Percentiles rank a stretch among this genome's conserved stretches.
Evolutionary conservation across 1,140 invertebrate species (phyloP).

Genomic region (Sitophilus oryzae): DNA sequence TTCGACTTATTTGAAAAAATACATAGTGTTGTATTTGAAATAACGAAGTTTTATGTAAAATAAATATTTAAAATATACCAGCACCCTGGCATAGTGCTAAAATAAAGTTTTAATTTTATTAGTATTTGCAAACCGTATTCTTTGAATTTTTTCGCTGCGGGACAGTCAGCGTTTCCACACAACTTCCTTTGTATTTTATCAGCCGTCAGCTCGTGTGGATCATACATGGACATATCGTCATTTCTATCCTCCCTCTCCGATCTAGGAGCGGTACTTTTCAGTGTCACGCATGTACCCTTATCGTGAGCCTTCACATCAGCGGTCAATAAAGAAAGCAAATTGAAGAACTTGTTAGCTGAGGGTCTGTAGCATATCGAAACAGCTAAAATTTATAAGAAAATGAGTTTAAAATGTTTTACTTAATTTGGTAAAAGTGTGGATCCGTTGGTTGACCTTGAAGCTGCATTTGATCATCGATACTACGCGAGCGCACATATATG

Average conservation of each 20-base stretch:
- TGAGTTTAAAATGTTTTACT: background rate
- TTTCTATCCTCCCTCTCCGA: slow-evolving; percentile 11
- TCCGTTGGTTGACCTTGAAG: background rate
- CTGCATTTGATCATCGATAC: too few relatives aligned
- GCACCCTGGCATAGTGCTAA: too few relatives aligned
- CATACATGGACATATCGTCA: background rate
- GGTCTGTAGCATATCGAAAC: slow-evolving; percentile 30
- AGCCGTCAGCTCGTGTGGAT: slow-evolving; percentile 26
- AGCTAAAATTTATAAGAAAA: slow-evolving; percentile 4
- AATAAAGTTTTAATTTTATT: too few relatives aligned
- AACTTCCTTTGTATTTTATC: slow-evolving; percentile 33
- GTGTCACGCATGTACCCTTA: background rate
- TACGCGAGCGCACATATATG: too few relatives aligned
- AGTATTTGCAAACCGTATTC: too few relatives aligned
- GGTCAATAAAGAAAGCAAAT: slow-evolving; percentile 23
- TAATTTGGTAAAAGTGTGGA: background rate
- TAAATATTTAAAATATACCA: too few relatives aligned
- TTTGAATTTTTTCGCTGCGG: slow-evolving; percentile 38
- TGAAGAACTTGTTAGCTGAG: slow-evolving; percentile 31
- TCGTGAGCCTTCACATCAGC: background rate
- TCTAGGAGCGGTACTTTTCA: background rate
- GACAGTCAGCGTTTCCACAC: slow-evolving; percentile 40
- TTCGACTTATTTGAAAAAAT: too few relatives aligned
- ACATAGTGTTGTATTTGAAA: too few relatives aligned
- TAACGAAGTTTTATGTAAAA: too few relatives aligned